phyloP scores from a whole-genome alignment of 1,140 invertebrate genomes.

The Drosophila athabasca region DNA sequence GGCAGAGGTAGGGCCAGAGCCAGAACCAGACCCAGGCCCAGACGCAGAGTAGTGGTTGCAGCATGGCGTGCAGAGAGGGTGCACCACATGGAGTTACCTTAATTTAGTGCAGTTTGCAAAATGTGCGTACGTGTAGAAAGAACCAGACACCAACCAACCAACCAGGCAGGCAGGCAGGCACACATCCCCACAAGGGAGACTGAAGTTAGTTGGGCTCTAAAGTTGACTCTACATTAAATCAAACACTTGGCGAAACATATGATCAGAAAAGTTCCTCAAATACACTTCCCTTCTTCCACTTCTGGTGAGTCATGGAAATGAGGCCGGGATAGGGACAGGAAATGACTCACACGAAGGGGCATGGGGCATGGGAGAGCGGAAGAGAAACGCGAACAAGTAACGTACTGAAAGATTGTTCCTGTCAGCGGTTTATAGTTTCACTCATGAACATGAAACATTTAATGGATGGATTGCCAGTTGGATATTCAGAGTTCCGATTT shows the following conservation, averaged over 20 bases:
- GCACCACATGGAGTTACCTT: conserved; percentile 53
- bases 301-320: conserved; percentile 22
- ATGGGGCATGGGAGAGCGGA: too few relatives aligned
- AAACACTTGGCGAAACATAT: conserved; percentile 47
- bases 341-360: conserved; percentile 9
- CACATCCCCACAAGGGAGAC: neutral
- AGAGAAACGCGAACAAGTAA: too few relatives aligned
- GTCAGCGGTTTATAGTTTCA: too few relatives aligned
- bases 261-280: conserved; percentile 34
- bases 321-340: neutral
- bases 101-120: conserved; percentile 77
- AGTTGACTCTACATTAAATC: conserved; percentile 43
- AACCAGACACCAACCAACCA: conserved; percentile 6
- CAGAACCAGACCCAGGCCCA: too few relatives aligned
- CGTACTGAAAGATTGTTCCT: too few relatives aligned
- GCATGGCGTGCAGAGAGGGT: neutral
- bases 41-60: too few relatives aligned
- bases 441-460: conserved; percentile 17
- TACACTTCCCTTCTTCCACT: neutral
- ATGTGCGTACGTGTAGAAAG: conserved; percentile 70
- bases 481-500: too few relatives aligned
- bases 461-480: neutral
- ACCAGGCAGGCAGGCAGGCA: neutral
- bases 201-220: neutral
- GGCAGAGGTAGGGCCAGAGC: neutral